phyloP scores from a whole-genome alignment of 2,797 vertebrate genomes.

The Micromesistius poutassou region DNA sequence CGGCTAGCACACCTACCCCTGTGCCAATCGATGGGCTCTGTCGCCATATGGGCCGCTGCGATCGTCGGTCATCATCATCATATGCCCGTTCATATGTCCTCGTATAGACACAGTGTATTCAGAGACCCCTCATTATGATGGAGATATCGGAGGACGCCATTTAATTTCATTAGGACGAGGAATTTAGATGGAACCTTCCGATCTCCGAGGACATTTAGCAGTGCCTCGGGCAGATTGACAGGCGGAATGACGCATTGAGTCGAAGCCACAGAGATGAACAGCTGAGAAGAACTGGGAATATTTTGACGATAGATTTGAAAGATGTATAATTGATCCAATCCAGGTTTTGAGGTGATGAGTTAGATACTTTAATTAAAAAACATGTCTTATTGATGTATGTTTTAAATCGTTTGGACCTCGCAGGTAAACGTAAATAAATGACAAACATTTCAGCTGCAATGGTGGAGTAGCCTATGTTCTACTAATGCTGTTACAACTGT shows the following conservation, averaged over 20 bases:
- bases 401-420: background rate
- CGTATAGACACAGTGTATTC: conserved; percentile 54
- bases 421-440: background rate
- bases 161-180: conserved; percentile 90
- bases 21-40: conserved; percentile 62
- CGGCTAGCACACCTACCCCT: conserved; percentile 31
- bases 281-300: conserved; percentile 63
- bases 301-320: conserved; percentile 58
- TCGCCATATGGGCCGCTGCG: conserved; percentile 69
- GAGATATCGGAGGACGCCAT: conserved; percentile 74
- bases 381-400: no score
- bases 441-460: background rate
- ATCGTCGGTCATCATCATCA: conserved; percentile 29
- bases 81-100: conserved; percentile 72
- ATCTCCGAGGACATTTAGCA: conserved; percentile 87
- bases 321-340: conserved; percentile 47
- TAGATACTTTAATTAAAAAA: no score
- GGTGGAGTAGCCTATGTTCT: background rate
- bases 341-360: background rate
- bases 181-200: conserved; percentile 93
- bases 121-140: conserved; percentile 76
- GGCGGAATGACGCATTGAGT: conserved; percentile 75
- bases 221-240: conserved; percentile 76
- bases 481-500: background rate
- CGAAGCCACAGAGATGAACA: conserved; percentile 66